Conservation (phyloP, 2,888 invertebrate species). For the Pseudococcus viburni region DNA sequence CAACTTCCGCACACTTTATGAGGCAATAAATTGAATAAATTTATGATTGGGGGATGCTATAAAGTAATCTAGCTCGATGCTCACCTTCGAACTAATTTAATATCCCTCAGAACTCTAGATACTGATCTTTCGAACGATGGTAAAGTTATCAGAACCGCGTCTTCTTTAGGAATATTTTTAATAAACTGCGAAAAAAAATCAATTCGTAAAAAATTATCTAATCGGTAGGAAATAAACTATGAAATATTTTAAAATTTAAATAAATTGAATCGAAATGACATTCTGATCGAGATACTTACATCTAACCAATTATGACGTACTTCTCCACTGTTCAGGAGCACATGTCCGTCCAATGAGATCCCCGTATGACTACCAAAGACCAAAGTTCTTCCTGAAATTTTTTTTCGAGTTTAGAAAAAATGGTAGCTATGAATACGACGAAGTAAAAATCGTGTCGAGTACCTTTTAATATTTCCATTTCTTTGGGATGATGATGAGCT, state of each 20-base stretch:
- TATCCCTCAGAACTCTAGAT: constrained; percentile 86
- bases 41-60: neutral
- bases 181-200: constrained; percentile 78
- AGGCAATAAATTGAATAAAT: neutral
- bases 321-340: constrained; percentile 92
- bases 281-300: constrained; percentile 74
- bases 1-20: constrained; percentile 3
- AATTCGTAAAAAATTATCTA: neutral
- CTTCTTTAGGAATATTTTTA: constrained; percentile 83
- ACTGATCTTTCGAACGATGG: constrained; percentile 88
- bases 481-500: constrained; percentile 81
- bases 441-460: constrained; percentile 32
- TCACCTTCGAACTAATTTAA: constrained; percentile 86
- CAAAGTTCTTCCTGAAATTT: constrained; percentile 78
- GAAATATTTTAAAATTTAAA: neutral
- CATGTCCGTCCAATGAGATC: constrained; percentile 89
- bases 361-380: constrained; percentile 93
- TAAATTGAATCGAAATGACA: neutral
- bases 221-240: neutral
- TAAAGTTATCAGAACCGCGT: constrained; percentile 80
- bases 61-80: constrained; percentile 61
- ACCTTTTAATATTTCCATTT: constrained; percentile 80
- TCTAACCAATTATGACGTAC: constrained; percentile 94
- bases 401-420: neutral
- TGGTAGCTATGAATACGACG: too few relatives aligned